Conservation (phyloP, 1,140 invertebrate genomes). For the Drosophila pandora region DNA sequence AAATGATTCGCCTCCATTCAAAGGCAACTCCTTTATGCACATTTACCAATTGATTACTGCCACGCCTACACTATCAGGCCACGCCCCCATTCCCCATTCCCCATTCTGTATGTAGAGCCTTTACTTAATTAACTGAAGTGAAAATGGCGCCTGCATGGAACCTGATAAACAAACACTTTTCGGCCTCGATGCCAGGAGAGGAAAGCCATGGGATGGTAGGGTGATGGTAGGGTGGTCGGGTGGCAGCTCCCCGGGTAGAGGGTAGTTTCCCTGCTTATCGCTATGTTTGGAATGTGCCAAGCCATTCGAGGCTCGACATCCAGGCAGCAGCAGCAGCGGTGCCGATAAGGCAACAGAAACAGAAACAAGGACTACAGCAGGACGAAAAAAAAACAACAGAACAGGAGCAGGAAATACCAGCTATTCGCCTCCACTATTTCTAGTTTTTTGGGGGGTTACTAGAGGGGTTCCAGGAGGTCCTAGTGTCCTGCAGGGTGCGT, state of each 20-base stretch:
- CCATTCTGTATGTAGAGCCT: conserved; percentile 35
- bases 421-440: conserved; percentile 5
- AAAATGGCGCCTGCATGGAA: conserved; percentile 68
- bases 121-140: conserved; percentile 82
- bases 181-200: conserved; percentile 14
- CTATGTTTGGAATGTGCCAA: conserved; percentile 54
- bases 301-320: conserved; percentile 58
- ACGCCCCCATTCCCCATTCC: neutral
- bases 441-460: neutral
- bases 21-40: conserved; percentile 58
- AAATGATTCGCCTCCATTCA: conserved; percentile 66
- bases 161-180: conserved; percentile 74
- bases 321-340: conserved; percentile 31
- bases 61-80: conserved; percentile 31
- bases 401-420: conserved; percentile 8
- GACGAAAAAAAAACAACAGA: neutral
- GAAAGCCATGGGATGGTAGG: neutral
- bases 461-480: neutral
- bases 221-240: neutral
- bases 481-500: conserved; percentile 29
- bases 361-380: conserved; percentile 12
- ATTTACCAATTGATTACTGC: conserved; percentile 42
- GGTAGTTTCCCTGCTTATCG: conserved; percentile 54
- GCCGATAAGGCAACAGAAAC: conserved; percentile 31
- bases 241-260: neutral